Base-by-base conservation (phyloP, 2,113 vertebrate genomes). In the Gorsachius goisagi region DNA sequence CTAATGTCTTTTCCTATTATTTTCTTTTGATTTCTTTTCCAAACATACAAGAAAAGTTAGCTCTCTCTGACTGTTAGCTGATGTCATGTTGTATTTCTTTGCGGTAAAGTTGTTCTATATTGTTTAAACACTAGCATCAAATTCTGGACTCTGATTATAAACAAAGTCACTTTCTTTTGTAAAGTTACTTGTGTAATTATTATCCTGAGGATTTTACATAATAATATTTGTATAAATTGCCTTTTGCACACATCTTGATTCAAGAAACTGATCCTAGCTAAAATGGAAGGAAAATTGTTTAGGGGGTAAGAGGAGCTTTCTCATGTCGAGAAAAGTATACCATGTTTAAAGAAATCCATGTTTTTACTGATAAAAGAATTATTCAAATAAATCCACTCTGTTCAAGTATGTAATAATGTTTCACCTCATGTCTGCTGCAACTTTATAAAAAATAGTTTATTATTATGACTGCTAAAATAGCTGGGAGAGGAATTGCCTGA, bases 21-120 rank as follows among this genome's bases (percentile, higher is more conserved):
- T 75, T 93, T 77, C 16, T 78, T 93, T 69, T 52, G 3, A 73
- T 94, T 85, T 91, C 49, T 86, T 93, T 93, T 91, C 37, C 37
- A 80, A 83, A 77, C n/a, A 9, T 41, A 22, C 5, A 32, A 58
- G 44, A 66, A 58, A 66, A 86, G 35, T 73, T 76, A 81, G 33
- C 47, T 72, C 5, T 35, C 35, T 86, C 58, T 67, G 33, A 74
- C 17, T 20, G 12, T 62, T 22, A 74, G 16, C 2, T 3, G 5
- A 37, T 79, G 45, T 39, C 44, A 17, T 62, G 18, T 39, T 85
- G 9, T 20, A 32, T 62, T 83, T 74, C 59, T 80, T 62, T 71
- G 26, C 86, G 23, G 12, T 74, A 62, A 67, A 80, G 16, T 80
- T 93, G 12, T 69, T 77, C 9, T 1, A 9, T 71, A 19, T 78